Evolutionary conservation across 2,113 vertebrate genomes (phyloP).

Genomic region (Myxocyprinus asiaticus): DNA sequence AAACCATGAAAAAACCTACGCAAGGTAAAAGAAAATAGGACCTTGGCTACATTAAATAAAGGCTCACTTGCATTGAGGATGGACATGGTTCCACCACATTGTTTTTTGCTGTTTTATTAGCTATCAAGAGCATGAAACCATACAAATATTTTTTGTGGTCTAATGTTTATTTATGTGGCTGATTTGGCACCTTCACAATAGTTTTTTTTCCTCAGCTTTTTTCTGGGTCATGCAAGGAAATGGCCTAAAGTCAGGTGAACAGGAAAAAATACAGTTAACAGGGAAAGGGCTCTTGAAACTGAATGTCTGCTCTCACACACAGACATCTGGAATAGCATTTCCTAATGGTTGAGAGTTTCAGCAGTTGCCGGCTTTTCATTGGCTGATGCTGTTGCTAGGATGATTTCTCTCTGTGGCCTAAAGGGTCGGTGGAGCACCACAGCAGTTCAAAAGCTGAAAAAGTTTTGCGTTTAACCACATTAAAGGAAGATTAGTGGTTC

Average conservation of each 20-base stretch:
- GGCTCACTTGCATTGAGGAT: no score
- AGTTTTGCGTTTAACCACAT: background rate
- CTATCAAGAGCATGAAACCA: no score
- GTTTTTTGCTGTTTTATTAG: no score
- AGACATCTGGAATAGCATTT: constrained; percentile 36
- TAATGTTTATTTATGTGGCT: no score
- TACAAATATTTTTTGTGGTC: no score
- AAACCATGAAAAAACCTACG: no score
- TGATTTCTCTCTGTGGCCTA: constrained; percentile 32
- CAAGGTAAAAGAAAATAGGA: no score
- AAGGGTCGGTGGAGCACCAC: constrained; percentile 33
- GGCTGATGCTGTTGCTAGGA: constrained; percentile 55
- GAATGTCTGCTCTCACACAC: constrained; percentile 3
- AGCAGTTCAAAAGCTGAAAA: background rate
- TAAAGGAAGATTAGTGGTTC: no score
- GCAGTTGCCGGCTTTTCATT: constrained; percentile 40
- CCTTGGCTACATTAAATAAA: no score
- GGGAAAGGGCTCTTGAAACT: background rate
- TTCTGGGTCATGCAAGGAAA: constrained; percentile 37
- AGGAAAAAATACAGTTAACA: background rate
- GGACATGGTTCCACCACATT: no score
- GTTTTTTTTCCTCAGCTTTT: no score
- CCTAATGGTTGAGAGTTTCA: constrained; percentile 48
- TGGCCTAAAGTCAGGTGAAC: constrained; percentile 21
- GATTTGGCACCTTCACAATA: no score